These are phyloP conservation scores for Fragum sueziense DNA, from an alignment of 2,888 invertebrate species.

Conservation along the genomic window DNA sequence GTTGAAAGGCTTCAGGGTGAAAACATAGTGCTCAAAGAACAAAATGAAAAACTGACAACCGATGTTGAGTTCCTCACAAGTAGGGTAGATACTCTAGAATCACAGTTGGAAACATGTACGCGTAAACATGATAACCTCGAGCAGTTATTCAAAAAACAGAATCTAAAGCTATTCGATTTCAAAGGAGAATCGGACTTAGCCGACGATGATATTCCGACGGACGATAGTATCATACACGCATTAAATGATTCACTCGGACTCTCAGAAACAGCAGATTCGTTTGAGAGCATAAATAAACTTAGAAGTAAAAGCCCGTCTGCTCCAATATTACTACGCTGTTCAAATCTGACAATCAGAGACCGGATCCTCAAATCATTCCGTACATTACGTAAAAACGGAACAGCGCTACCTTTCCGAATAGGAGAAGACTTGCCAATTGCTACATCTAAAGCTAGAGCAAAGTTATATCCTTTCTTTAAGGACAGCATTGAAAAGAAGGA, in stretches of 20 bases:
- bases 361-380: not conserved
- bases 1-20: not conserved
- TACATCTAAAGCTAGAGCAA: not conserved
- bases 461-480: constrained; percentile 5
- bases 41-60: constrained; percentile 1
- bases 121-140: not conserved
- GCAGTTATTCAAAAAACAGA: not conserved
- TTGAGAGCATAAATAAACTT: not conserved
- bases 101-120: not conserved
- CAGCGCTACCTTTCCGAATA: not conserved
- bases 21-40: not conserved
- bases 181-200: not conserved
- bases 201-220: not conserved
- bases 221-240: not conserved
- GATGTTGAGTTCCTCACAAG: not conserved
- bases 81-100: not conserved
- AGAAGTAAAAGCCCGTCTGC: not conserved
- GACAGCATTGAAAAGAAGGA: not conserved
- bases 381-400: not conserved
- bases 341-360: not conserved
- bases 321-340: not conserved
- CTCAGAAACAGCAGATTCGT: too few species aligned
- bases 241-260: not conserved
- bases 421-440: constrained; percentile 4
- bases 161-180: not conserved